Evolutionary conservation across 2,888 invertebrate genomes (phyloP), one percentile per base, ranked within the genome.

Genomic region (Nebria salina): DNA sequence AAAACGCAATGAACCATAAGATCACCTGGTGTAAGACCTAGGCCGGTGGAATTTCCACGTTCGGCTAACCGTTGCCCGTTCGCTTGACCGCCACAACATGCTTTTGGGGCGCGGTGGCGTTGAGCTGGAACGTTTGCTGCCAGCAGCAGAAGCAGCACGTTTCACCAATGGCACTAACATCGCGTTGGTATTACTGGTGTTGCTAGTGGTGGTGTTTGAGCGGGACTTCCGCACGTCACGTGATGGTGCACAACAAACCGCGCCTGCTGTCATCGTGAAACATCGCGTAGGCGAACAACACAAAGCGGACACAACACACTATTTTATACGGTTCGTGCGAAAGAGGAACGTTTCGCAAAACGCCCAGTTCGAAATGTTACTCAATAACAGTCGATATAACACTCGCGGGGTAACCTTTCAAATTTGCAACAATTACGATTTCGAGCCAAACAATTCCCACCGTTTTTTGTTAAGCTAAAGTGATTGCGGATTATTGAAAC

Each of bases 11-110:
- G 54, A 54, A 54, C 2, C 54, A 54, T 54, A 54, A 54, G 54
- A 72, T 43, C 42, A 82, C 83, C 87, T 88, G 88, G 88, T 88
- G 84, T 86, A 84, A 42, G 88, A 88, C 83, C 86, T 85, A 11
- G 87, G 88, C 77, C 88, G 85, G 82, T 88, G 87, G 83, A 88
- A 89, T 83, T 88, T 88, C 89, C 89, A 89, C 15, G 88, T 89
- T 84, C 87, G 85, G 84, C 88, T 88, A 70, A 80, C 64, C 11
- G 80, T 80, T 6, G 75, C 75, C 7, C 80, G 80, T 72, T 80
- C 80, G 65, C 75, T 75, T 20, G 75, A 75, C 15, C 80, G 68
- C 80, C 80, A 80, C 25, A 80, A 54, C 75, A 80, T 26, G 65
- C 80, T 80, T 20, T 70, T 75, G 41, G 80, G 80, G 5, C 80